phyloP scores from a whole-genome alignment of 2,797 vertebrate species.

The Gila robusta region DNA sequence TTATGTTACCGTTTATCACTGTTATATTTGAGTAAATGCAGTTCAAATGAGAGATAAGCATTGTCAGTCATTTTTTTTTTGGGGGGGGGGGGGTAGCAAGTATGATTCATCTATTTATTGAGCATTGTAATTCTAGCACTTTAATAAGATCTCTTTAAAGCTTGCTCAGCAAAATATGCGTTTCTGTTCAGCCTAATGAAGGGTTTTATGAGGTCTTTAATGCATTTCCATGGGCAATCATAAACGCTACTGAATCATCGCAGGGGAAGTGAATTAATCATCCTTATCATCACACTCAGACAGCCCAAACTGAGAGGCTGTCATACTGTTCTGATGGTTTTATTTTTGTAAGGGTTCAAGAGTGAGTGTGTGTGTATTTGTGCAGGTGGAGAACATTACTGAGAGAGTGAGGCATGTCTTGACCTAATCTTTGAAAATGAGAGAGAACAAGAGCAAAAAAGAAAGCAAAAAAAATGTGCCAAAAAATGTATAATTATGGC shows the following conservation, averaged over 20 bases:
- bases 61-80: no score
- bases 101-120: background rate
- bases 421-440: constrained; percentile 37
- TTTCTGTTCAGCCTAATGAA: background rate
- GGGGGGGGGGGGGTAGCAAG: background rate
- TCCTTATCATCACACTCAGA: constrained; percentile 58
- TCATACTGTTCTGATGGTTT: constrained; percentile 47
- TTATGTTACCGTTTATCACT: background rate
- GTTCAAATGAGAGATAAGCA: no score
- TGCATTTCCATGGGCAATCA: constrained; percentile 19
- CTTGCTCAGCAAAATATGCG: background rate
- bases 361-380: constrained; percentile 64
- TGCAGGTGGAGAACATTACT: constrained; percentile 71
- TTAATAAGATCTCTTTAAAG: background rate
- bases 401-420: constrained; percentile 43
- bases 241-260: constrained; percentile 45
- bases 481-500: background rate
- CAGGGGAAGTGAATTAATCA: constrained; percentile 55
- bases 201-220: background rate
- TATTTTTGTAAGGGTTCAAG: constrained; percentile 64
- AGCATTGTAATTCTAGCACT: background rate
- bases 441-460: constrained; percentile 4
- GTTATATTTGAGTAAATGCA: background rate
- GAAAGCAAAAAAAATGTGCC: background rate
- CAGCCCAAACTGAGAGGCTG: constrained; percentile 47